These are phyloP conservation scores for Tangara arthus DNA, from an alignment of 2,797 vertebrate species.

Conservation along the genomic window DNA sequence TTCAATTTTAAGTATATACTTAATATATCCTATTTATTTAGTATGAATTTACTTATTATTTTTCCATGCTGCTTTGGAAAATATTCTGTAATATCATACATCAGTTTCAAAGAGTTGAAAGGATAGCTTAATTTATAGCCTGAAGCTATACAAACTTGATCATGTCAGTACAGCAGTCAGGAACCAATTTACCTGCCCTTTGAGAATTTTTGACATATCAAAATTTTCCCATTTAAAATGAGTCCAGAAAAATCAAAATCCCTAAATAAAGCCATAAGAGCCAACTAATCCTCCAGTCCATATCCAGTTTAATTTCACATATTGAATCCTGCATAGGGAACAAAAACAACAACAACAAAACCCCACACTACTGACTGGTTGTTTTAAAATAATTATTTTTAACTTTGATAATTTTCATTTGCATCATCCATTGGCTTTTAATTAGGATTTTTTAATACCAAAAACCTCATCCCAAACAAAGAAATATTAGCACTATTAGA, in stretches of 20 bases:
- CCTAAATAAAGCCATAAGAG: not conserved
- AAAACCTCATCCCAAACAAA: not conserved
- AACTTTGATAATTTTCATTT: not conserved
- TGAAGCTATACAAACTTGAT: not conserved
- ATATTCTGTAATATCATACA: not conserved
- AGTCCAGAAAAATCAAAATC: not conserved
- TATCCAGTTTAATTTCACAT: not conserved
- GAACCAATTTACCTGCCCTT: not conserved
- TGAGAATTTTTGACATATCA: not conserved
- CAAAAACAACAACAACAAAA: not conserved
- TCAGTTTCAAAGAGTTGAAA: not conserved
- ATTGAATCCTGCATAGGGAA: not conserved
- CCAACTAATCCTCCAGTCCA: not conserved
- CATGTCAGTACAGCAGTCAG: not conserved
- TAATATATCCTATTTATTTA: not conserved
- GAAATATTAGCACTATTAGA: not conserved
- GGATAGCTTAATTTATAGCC: not conserved
- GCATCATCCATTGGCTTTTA: not conserved
- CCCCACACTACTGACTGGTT: rapidly evolving
- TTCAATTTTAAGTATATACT: not conserved
- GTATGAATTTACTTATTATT: not conserved
- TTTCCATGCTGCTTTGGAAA: not conserved
- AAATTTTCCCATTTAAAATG: not conserved
- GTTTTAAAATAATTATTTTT: not conserved
- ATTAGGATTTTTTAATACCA: rapidly evolving